phyloP scores from a whole-genome alignment of 2,888 invertebrate species.

The Leuctra nigra region DNA sequence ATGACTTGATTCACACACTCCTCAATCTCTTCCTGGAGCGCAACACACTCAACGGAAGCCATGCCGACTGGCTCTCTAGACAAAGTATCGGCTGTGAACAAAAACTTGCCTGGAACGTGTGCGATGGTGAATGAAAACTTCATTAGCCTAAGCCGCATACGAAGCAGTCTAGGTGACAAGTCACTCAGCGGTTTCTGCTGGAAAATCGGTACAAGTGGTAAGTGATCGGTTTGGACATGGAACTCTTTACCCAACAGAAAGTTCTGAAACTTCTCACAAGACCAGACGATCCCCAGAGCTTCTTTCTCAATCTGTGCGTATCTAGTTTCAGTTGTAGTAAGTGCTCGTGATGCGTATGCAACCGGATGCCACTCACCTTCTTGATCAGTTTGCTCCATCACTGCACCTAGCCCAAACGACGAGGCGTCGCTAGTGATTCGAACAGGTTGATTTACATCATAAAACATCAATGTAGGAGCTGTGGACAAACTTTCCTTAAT shows the following conservation, averaged over 20 bases:
- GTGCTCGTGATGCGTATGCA: not conserved
- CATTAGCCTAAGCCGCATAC: slow-evolving; percentile 7
- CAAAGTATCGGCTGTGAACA: slow-evolving; percentile 1
- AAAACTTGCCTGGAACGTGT: not conserved
- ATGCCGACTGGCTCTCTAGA: too few species aligned
- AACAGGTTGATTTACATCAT: not conserved
- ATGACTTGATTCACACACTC: too few species aligned
- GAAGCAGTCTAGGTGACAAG: not conserved
- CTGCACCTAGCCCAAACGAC: not conserved
- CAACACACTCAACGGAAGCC: too few species aligned
- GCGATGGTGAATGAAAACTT: not conserved
- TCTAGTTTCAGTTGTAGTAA: not conserved
- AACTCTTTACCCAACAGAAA: not conserved
- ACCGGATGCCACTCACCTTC: not conserved
- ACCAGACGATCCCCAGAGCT: not conserved
- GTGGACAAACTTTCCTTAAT: slow-evolving; percentile 18
- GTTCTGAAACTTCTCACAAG: slow-evolving; percentile 1
- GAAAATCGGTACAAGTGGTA: not conserved
- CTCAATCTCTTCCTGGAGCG: too few species aligned
- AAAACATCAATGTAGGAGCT: slow-evolving; percentile 14
- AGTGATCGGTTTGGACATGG: not conserved
- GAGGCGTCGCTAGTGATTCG: not conserved
- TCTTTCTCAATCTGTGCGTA: slow-evolving; percentile 4
- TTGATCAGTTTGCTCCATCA: not conserved
- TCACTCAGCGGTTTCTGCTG: not conserved